A percentile compares a stretch with the other conserved stretches of the same genome.
Conservation (phyloP, 2,113 vertebrate genomes). For the Prionailurus bengalensis region DNA sequence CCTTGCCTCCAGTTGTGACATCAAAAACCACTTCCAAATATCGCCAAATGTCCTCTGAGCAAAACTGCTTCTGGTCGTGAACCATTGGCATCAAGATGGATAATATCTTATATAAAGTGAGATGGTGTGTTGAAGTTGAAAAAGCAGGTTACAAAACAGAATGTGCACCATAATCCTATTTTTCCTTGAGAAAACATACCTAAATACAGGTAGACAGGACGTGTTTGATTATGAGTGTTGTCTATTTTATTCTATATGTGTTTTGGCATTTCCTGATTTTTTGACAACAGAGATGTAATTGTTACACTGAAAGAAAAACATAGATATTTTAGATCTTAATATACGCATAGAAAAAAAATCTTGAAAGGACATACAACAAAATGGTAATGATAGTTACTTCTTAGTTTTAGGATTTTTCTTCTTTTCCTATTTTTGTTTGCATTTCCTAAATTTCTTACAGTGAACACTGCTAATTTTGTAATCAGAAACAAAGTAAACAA, state of each 20-base stretch:
- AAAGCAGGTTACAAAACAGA: background rate
- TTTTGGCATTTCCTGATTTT: constrained; percentile 41
- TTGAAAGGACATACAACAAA: background rate
- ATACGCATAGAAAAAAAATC: background rate
- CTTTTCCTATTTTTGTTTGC: background rate
- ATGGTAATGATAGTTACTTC: background rate
- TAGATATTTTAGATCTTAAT: background rate
- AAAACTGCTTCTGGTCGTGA: background rate
- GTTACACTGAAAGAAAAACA: background rate
- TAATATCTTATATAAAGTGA: background rate
- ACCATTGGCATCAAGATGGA: background rate
- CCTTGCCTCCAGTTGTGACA: background rate
- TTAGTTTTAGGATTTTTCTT: background rate
- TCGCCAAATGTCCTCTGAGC: background rate
- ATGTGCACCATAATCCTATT: background rate
- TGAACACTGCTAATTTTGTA: background rate
- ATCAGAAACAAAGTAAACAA: constrained; percentile 30
- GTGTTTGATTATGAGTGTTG: background rate
- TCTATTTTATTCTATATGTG: background rate
- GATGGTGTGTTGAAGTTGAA: background rate
- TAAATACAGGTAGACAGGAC: background rate
- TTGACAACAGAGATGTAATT: background rate
- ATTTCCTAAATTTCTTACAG: constrained; percentile 2
- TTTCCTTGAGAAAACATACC: constrained; percentile 3
- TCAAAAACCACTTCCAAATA: background rate